Conservation (phyloP, 2,888 invertebrate genomes). For the Cepaea hortensis region DNA sequence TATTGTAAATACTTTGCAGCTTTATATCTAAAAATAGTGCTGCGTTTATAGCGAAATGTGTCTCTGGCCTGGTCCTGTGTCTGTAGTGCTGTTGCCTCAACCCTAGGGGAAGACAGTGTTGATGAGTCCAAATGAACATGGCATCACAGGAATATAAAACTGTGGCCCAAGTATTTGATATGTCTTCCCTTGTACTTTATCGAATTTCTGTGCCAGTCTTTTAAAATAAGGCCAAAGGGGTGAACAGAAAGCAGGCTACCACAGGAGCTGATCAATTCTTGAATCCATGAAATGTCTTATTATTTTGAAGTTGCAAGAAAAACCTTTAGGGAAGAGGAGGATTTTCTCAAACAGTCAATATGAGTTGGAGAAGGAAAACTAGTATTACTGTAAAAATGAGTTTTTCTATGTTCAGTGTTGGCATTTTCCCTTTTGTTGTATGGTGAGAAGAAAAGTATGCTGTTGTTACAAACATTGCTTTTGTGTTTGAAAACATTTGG, state of each 20-base stretch:
- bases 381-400: too few relatives aligned
- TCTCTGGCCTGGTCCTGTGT: too few relatives aligned
- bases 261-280: conserved; percentile 4
- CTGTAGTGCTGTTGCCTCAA: too few relatives aligned
- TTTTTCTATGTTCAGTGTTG: too few relatives aligned
- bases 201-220: not conserved
- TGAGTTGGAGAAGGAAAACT: too few relatives aligned
- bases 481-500: too few relatives aligned
- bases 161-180: not conserved
- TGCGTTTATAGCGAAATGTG: not conserved
- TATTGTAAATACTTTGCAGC: too few relatives aligned
- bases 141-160: not conserved
- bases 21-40: not conserved
- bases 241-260: not conserved
- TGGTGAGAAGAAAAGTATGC: too few relatives aligned
- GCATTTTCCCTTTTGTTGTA: too few relatives aligned
- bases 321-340: not conserved
- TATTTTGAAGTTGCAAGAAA: conserved; percentile 1
- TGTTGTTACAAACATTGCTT: too few relatives aligned
- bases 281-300: conserved; percentile 1
- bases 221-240: not conserved
- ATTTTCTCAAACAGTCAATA: too few relatives aligned
- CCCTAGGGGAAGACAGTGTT: not conserved
- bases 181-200: not conserved
- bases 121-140: not conserved